Conservation (phyloP, 2,113 vertebrate species). For the Hydrolagus affinis region DNA sequence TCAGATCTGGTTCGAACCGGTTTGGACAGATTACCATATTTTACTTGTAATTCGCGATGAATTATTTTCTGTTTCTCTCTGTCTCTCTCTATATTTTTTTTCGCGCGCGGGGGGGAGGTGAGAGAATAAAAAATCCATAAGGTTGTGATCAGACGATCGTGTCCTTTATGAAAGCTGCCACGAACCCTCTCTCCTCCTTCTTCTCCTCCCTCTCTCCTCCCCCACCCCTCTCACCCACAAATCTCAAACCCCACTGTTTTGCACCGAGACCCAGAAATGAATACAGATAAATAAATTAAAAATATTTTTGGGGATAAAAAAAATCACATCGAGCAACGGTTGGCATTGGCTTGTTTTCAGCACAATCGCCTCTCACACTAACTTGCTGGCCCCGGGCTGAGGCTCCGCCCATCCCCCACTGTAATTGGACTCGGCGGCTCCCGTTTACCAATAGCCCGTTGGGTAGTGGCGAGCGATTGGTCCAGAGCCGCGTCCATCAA, state of each 20-base stretch:
- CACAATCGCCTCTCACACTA: not conserved
- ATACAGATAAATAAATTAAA: not conserved
- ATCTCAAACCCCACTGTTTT: no score
- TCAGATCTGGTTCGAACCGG: slow-evolving; percentile 21
- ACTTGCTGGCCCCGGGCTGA: not conserved
- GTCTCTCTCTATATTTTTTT: no score
- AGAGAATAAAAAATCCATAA: no score
- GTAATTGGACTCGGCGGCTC: not conserved
- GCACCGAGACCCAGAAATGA: no score
- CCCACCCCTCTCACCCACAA: no score
- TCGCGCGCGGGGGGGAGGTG: no score
- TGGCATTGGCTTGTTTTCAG: not conserved
- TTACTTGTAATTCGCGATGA: not conserved
- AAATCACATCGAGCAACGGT: not conserved
- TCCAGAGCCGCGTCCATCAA: slow-evolving; percentile 52
- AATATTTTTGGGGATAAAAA: not conserved
- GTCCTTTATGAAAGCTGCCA: no score
- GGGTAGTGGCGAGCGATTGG: slow-evolving; percentile 54
- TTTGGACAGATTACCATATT: not conserved
- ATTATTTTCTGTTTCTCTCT: no score
- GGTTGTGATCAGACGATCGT: no score
- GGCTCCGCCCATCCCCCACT: not conserved
- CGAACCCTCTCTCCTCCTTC: no score
- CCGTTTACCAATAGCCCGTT: slow-evolving; percentile 45
- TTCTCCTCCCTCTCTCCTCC: no score